These are phyloP conservation scores for Chondrosia reniformis DNA, from an alignment of 37 sponge, comb jelly and placozoan species.

Conservation along the genomic window DNA sequence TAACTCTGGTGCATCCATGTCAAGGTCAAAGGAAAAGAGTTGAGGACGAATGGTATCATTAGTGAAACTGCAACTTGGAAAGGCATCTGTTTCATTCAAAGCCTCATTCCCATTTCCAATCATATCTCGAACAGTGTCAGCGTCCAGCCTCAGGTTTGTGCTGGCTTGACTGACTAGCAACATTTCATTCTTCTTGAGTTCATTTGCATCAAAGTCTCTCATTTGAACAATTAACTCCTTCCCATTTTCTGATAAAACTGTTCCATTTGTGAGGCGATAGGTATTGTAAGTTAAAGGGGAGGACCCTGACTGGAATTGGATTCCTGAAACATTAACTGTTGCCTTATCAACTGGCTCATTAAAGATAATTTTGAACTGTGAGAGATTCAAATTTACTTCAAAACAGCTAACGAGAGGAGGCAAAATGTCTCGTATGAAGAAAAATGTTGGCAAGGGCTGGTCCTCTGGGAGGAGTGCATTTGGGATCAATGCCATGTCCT, in stretches of 20 bases:
- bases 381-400: slow-evolving; percentile 51
- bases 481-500: slow-evolving; percentile 46
- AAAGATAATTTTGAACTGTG: slow-evolving; percentile 59
- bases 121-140: slow-evolving; percentile 71
- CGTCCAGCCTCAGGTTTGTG: slow-evolving; percentile 43
- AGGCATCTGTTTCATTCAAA: slow-evolving; percentile 22
- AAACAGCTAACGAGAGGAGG: slow-evolving; percentile 59
- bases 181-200: slow-evolving; percentile 69
- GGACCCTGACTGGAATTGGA: slow-evolving; percentile 42
- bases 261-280: slow-evolving; percentile 62
- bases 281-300: neutral
- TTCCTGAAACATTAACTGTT: slow-evolving; percentile 29
- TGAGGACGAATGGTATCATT: slow-evolving; percentile 63
- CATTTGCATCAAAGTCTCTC: slow-evolving; percentile 61
- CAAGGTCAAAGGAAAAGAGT: slow-evolving; percentile 66
- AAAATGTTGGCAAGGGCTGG: no score
- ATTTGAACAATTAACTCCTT: slow-evolving; percentile 34
- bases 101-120: slow-evolving; percentile 42
- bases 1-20: slow-evolving; percentile 51
- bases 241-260: slow-evolving; percentile 63
- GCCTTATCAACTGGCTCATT: slow-evolving; percentile 78
- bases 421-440: slow-evolving; percentile 49
- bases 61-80: slow-evolving; percentile 29
- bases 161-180: slow-evolving; percentile 40
- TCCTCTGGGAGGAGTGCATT: slow-evolving; percentile 21